A percentile compares a stretch with the other conserved stretches of the same genome.
Conservation (phyloP, 1,140 invertebrate species). For the Conus ventricosus region DNA sequence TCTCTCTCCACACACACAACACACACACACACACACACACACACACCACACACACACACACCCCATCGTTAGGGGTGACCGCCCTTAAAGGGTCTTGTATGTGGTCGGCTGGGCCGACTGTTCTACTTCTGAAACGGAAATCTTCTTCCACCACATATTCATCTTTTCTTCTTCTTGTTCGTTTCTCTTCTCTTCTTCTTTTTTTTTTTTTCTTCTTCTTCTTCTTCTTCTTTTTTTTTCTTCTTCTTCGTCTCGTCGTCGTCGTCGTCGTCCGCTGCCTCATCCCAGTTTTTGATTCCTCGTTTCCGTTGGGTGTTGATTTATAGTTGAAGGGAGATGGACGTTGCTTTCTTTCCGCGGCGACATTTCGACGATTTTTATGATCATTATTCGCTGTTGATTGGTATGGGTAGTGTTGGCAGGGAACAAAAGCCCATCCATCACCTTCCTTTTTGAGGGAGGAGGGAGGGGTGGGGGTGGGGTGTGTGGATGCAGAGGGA, state of each 20-base stretch:
- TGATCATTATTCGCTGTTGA: neutral
- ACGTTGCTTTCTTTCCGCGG: neutral
- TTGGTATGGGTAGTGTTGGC: neutral
- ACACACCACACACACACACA: no score
- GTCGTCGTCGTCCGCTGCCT: neutral
- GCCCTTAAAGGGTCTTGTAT: no score
- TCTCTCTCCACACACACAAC: no score
- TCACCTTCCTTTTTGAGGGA: neutral
- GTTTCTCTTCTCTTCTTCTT: no score
- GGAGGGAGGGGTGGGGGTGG: neutral
- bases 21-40: no score
- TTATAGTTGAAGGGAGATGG: neutral
- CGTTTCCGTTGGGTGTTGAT: neutral
- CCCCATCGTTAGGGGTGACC: no score
- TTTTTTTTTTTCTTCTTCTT: neutral
- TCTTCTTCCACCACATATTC: no score
- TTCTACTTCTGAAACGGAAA: no score
- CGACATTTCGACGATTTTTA: conserved; percentile 2
- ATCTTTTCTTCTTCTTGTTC: no score
- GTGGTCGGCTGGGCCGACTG: no score
- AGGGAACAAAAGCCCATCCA: neutral
- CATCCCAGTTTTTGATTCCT: neutral
- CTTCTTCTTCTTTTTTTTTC: neutral
- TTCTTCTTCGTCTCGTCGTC: neutral
- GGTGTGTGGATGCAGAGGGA: neutral